Base-by-base conservation (phyloP, 2,113 vertebrate genomes). In the Leucopsar rothschildi region DNA sequence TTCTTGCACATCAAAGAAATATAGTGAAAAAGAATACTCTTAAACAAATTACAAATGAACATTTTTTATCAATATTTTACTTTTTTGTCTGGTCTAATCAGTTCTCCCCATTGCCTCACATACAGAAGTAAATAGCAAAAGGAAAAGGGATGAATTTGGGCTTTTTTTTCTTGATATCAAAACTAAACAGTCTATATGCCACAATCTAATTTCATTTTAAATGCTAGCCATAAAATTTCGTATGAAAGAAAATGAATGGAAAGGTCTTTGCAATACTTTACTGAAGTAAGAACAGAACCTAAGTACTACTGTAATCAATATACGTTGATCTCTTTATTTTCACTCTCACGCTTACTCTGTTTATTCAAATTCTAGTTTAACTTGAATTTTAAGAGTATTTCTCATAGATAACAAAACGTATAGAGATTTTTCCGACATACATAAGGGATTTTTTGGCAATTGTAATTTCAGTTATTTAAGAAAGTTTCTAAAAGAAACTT, bases 21-120 rank as follows among this genome's bases (percentile, higher is more conserved):
- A 44, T 12, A 23, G 7, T 35, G 6, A 73, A 79, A 65, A 65
- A 40, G 22, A 85, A 70, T n/a, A 28, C 12, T 78, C 27, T 56
- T 53, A 47, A 56, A 11, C 29, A 19, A 60, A 73, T 44, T 59
- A 42, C 22, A 61, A 52, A 17, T 22, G 17, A n/a, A 4, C 15
- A 47, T 23, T 0, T 40, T 72, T 47, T 33, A 33, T 15, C 15
- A 19, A 12, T 6, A 63, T 45, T 79, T 66, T 68, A 14, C 3
- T 49, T 56, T 82, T 13, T 49, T 70, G 1, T 50, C 25, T 57
- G 9, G 5, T 70, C 5, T 12, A 28, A 27, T 55, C 20, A 33
- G 5, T 31, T 55, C 5, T 56, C 7, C 11, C 1, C 1, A 4
- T 63, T 71, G 11, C 3, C 7, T 42, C 59, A 1, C 33, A 59